A percentile compares a stretch with the other conserved stretches of the same genome.
phyloP scores from a whole-genome alignment of 1,140 invertebrate genomes.

The Musca vetustissima region DNA sequence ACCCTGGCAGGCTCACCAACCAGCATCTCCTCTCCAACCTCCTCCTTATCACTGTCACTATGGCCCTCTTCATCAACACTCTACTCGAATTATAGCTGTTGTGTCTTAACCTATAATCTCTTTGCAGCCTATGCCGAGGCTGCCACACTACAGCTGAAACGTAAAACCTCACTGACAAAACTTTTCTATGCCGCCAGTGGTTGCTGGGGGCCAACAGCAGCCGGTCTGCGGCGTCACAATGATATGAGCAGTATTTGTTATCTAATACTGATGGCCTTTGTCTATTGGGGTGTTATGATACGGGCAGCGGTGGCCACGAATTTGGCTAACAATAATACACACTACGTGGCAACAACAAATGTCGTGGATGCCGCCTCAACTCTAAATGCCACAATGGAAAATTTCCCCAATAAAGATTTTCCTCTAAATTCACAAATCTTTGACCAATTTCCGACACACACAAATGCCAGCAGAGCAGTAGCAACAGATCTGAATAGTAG shows the following conservation, averaged over 20 bases:
- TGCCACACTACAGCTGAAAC: conserved; percentile 8
- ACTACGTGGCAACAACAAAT: not conserved
- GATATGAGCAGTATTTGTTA: conserved; percentile 32
- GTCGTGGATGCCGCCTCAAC: not conserved
- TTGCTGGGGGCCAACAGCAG: not conserved
- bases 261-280: conserved; percentile 37
- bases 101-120: conserved; percentile 15
- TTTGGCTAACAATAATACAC: not conserved
- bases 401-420: too few species aligned
- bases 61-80: not conserved
- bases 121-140: conserved; percentile 19
- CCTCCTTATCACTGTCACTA: not conserved
- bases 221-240: not conserved
- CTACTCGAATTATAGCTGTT: conserved; percentile 6
- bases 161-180: conserved; percentile 21
- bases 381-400: too few species aligned
- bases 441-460: too few species aligned
- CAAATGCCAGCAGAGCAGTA: too few species aligned
- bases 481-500: too few species aligned
- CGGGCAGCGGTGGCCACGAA: conserved; percentile 37
- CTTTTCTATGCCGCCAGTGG: conserved; percentile 31
- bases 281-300: conserved; percentile 48
- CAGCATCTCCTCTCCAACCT: not conserved
- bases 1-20: not conserved
- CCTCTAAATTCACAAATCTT: too few species aligned